Evolutionary conservation across 2,888 invertebrate genomes (phyloP), one percentile per base, ranked within the genome.

Genomic region (Glaucopsyche alexis): DNA sequence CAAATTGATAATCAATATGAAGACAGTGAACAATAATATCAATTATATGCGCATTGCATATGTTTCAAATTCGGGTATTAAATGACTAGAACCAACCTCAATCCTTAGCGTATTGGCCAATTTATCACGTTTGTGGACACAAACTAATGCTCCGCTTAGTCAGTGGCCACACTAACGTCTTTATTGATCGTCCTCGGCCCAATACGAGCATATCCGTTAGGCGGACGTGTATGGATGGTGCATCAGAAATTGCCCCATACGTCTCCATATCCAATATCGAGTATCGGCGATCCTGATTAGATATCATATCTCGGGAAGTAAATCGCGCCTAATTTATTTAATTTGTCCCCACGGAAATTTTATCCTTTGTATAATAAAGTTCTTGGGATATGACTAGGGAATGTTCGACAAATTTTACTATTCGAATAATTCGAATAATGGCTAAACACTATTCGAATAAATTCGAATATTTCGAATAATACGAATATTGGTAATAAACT

Each of bases 161-260:
- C 75, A 71, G 49, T 79, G 76, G 82, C 82, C 80, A 45, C 73
- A 76, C 70, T 75, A 78, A 83, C 81, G 79, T 84, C 84, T 85
- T 80, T 85, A 84, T 85, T 83, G 84, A 84, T 85, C 81, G 81
- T 79, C 78, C 76, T 80, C 74, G 75, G 78, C 80, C 81, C 83
- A 84, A 85, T 83, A 81, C 80, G 78, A 74, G 81, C 78, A 79
- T 79, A 81, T 81, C 82, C 79, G 79, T 80, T 80, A 81, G 76
- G 75, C 74, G 74, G 86, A 86, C 85, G 80, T 81, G 77, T 82
- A 86, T 82, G 83, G 84, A 87, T 86, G 83, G 80, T 81, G 82
- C 79, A 84, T 82, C 83, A 82, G 78, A 85, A 85, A 85, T 85
- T 84, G 83, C 81, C 79, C 77, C 79, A 83, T 82, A 78, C 76